Percentiles rank a stretch among this genome's conserved stretches.
phyloP scores from a whole-genome alignment of 2,797 vertebrate genomes.

The Pteropus rufus region DNA sequence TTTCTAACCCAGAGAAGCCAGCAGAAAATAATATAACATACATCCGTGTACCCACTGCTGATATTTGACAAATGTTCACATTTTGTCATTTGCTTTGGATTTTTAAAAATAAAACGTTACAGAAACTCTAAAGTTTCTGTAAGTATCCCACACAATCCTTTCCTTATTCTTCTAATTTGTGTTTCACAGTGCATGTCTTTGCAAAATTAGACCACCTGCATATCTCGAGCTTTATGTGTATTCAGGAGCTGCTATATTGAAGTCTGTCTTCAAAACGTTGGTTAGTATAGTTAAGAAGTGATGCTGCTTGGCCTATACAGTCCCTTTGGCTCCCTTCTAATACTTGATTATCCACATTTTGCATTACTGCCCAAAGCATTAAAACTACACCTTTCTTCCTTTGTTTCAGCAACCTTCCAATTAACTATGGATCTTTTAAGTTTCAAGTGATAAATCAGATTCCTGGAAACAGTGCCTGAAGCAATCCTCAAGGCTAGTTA shows the following conservation, averaged over 20 bases:
- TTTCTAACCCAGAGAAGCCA: conserved; percentile 7
- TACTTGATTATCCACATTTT: background rate
- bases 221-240: background rate
- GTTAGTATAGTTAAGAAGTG: background rate
- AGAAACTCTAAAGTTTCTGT: background rate
- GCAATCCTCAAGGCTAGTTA: background rate
- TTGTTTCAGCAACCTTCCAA: background rate
- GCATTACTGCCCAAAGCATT: background rate
- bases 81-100: conserved; percentile 34
- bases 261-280: background rate
- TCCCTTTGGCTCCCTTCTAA: background rate
- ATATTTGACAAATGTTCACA: conserved; percentile 56
- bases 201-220: background rate
- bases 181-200: background rate
- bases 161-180: conserved; percentile 25
- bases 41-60: background rate
- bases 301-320: accelerated
- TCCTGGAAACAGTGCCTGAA: background rate
- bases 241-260: background rate
- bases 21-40: conserved; percentile 9
- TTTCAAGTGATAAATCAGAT: background rate
- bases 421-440: background rate
- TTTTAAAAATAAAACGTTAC: conserved; percentile 31
- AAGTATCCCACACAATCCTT: background rate
- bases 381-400: background rate